Evolutionary conservation across 1,140 invertebrate species (phyloP), one percentile per base, ranked within the genome.

Genomic region (Heliconius nattereri): DNA sequence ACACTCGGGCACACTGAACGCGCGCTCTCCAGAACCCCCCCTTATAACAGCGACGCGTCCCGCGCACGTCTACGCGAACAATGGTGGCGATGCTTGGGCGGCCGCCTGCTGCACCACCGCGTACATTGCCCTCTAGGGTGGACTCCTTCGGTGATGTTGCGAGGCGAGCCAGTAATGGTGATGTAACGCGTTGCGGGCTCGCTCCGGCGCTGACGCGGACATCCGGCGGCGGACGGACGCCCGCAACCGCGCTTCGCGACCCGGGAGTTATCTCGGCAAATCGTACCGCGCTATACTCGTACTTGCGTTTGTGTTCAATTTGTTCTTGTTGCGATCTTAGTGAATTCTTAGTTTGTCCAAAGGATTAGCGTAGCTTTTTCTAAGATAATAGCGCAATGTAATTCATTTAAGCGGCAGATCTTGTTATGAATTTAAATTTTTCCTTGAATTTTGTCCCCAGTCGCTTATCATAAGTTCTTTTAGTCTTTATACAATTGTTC

Each of bases 31-130:
- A 85, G 91, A 89, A 92, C 90, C 89, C 90, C 91, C 89, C 88
- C 92, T 94, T 94, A 94, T 94, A 94, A 92, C 87, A 84, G 87
- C 87, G 89, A 86, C 85, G 90, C 91, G 92, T 93, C 92, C 92
- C 91, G 90, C 92, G 79, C 85, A 85, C 86, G 86, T 91, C 87
- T 83, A 86, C 87, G 83, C 80, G 80, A 87, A 76, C 84, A 84
- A 85, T 80, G 83, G 86, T 84, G 77, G 85, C 81, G 75, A 84
- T 85, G 84, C 83, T 85, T 84, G 83, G 71, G 66, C 88, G 87
- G 49, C 60, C 73, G 78, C 75, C 29, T 74, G 72, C 83, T 81
- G 78, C 76, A 81, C 81, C 83, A 52, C 78, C 72, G 57, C 73
- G 26, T 92, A 88, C 91, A 93, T 85, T 86, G 86, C 87, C 78